Percentiles rank a stretch among this genome's conserved stretches.
These are phyloP conservation scores for Cotesia vestalis DNA, from an alignment of 1,140 invertebrate species.

Conservation along the genomic window DNA sequence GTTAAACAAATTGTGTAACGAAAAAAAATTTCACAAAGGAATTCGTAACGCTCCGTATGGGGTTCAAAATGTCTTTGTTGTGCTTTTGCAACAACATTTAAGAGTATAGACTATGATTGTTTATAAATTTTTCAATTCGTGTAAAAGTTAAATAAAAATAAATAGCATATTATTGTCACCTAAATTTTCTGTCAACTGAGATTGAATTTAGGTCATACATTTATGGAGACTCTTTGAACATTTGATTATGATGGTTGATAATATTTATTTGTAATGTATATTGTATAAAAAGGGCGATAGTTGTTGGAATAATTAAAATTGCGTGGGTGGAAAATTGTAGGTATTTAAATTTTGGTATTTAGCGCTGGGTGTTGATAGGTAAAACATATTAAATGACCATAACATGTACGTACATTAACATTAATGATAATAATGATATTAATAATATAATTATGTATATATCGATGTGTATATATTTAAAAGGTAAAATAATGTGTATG, in stretches of 20 bases:
- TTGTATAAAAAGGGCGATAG: neutral
- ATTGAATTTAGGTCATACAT: neutral
- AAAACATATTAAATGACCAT: constrained; percentile 54
- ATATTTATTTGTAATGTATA: neutral
- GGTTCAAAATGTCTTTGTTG: constrained; percentile 12
- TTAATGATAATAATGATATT: constrained; percentile 54
- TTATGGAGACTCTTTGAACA: neutral
- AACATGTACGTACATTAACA: constrained; percentile 60
- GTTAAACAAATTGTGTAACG: neutral
- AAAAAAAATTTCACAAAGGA: constrained; percentile 11
- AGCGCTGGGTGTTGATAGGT: constrained; percentile 7
- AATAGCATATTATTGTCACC: neutral
- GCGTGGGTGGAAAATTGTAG: constrained; percentile 17
- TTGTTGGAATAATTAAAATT: neutral
- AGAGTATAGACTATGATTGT: neutral
- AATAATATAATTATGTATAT: constrained; percentile 10
- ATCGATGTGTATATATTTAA: constrained; percentile 22
- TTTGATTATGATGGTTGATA: neutral
- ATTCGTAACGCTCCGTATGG: constrained; percentile 10
- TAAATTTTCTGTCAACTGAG: constrained; percentile 8
- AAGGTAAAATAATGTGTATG: constrained; percentile 14
- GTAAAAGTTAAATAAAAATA: neutral
- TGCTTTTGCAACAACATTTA: neutral
- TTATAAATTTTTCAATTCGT: neutral
- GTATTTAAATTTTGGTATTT: constrained; percentile 21